Percentiles rank a stretch among this genome's conserved stretches.
Evolutionary conservation across 1,140 invertebrate species (phyloP).

Genomic region (Orchestia grillus): DNA sequence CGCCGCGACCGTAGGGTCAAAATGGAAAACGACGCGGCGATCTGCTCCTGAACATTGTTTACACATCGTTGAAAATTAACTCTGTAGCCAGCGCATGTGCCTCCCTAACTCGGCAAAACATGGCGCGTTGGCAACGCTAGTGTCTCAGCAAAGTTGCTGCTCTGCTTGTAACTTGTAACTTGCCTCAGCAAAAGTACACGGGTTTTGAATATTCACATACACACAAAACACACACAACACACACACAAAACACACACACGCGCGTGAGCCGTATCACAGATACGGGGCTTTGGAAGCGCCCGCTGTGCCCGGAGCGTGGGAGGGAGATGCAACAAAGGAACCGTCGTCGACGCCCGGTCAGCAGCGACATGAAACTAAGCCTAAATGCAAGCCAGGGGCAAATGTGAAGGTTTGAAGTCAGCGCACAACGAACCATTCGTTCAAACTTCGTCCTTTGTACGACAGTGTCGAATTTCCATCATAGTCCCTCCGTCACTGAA

Average conservation of each 20-base stretch:
- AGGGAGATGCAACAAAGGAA: not conserved
- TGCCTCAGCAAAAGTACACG: not conserved
- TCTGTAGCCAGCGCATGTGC: not conserved
- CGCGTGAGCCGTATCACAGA: not conserved
- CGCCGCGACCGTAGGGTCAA: not conserved
- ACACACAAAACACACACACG: too few relatives aligned
- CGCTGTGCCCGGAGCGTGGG: not conserved
- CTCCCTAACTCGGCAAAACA: not conserved
- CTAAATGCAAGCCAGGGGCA: not conserved
- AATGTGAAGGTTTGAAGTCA: not conserved
- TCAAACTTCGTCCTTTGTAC: not conserved
- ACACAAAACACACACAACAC: too few relatives aligned
- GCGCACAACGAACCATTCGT: too few relatives aligned
- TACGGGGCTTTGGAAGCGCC: not conserved
- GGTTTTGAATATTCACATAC: too few relatives aligned
- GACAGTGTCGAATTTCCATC: not conserved
- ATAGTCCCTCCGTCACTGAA: not conserved
- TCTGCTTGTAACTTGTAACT: not conserved
- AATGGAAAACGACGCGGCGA: not conserved
- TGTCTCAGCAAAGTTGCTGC: not conserved
- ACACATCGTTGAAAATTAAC: not conserved
- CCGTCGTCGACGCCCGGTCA: not conserved
- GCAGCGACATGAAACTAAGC: not conserved
- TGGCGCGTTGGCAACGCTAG: not conserved
- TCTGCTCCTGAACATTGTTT: not conserved